Evolutionary conservation across 2,113 vertebrate genomes (phyloP).

Genomic region (Ranitomeya variabilis): DNA sequence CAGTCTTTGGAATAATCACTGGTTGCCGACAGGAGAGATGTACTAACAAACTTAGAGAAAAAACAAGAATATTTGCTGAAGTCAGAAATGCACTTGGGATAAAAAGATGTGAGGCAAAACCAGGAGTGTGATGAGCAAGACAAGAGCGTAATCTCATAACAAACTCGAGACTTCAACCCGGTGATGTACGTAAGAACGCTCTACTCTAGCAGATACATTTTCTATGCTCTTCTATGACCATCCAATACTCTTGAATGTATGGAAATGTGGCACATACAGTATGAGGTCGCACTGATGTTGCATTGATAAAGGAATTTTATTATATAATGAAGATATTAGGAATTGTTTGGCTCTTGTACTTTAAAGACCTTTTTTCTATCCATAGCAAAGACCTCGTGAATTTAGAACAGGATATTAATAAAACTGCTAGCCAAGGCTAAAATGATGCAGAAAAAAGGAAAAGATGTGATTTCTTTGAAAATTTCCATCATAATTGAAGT

Average conservation of each 20-base stretch:
- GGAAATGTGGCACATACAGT: not conserved
- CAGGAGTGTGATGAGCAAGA: too few relatives aligned
- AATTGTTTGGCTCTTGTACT: not conserved
- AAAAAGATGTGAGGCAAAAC: too few relatives aligned
- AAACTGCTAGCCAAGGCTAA: slow-evolving; percentile 18
- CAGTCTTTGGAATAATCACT: too few relatives aligned
- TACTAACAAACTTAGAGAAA: too few relatives aligned
- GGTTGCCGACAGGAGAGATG: too few relatives aligned
- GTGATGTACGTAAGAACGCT: not conserved
- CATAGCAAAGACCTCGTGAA: not conserved
- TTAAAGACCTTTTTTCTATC: not conserved
- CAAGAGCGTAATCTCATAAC: too few relatives aligned
- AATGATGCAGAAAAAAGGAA: not conserved
- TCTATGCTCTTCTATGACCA: not conserved
- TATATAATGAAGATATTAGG: not conserved
- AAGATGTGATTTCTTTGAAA: not conserved
- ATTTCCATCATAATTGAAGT: slow-evolving; percentile 11
- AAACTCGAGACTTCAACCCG: too few relatives aligned
- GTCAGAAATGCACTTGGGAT: too few relatives aligned
- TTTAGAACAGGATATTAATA: slow-evolving; percentile 18
- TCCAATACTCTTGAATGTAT: not conserved
- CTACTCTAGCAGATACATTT: not conserved
- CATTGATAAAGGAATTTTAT: not conserved
- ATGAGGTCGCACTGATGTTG: not conserved
- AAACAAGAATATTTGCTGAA: too few relatives aligned